Base-by-base conservation (phyloP, 2,888 invertebrate species). In the Hypomecis punctinalis region DNA sequence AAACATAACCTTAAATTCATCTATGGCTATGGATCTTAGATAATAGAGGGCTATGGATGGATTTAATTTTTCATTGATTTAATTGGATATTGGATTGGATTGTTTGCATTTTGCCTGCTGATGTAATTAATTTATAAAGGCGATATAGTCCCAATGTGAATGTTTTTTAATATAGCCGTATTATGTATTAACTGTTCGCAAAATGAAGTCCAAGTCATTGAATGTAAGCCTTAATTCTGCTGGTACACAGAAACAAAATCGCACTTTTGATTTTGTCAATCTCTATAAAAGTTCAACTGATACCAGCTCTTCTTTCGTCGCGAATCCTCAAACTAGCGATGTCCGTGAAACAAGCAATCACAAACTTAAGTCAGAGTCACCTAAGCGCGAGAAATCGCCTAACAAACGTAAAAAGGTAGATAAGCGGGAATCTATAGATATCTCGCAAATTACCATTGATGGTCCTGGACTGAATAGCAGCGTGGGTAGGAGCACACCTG, bases 151-250 rank as follows among this genome's bases (percentile, higher is more conserved):
- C 23, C 23, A 23, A 23, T 23, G 23, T 23, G 23, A 23, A 23
- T 43, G 5, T 23, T 46, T 35, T 3, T 1, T 36, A 36, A 11
- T 37, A 51, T 39, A 23, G 23, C 23, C 1, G 23, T 23, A 23
- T 23, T 3, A 23, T n/a, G n/a, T 23, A 23, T 23, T 23, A 23
- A 23, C 23, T 23, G 43, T 61, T 48, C 23, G 11, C 33, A 74
- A 66, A 67, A 88, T 85, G 88, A 86, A 86, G 71, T 83, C 86
- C 0, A 88, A 85, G 68, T 80, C 83, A 39, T 76, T 81, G 64
- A 76, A 82, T 64, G 61, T 78, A 0, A 74, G 76, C 45, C 72
- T 73, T 53, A 68, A 66, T 52, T 49, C 76, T 23, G 49, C 59
- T 23, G 78, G 78, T 11, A 78, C 72, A 43, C 71, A 42, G 2